Percentiles rank a stretch among this genome's conserved stretches.
Conservation (phyloP, 2,888 invertebrate species). For the Catocala sponsa region DNA sequence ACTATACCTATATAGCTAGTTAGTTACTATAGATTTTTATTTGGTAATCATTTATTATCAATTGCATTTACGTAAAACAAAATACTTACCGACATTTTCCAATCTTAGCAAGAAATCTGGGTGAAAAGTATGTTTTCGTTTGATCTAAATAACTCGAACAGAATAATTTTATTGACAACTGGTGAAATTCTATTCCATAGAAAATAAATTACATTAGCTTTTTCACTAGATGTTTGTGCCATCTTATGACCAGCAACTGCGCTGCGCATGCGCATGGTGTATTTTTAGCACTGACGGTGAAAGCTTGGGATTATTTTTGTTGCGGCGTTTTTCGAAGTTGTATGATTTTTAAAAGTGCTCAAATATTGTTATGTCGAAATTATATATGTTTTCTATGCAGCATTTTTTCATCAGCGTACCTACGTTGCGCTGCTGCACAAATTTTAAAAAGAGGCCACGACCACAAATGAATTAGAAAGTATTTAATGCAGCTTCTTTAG, state of each 20-base stretch:
- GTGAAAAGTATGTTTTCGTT: no score
- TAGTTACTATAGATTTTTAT: not conserved
- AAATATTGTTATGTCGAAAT: not conserved
- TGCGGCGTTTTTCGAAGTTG: not conserved
- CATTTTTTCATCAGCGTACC: no score
- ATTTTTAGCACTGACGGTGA: conserved; percentile 25
- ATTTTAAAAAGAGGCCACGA: no score
- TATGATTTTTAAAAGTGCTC: not conserved
- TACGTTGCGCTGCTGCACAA: no score
- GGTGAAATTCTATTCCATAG: no score
- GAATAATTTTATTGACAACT: no score
- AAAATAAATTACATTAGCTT: conserved; percentile 3
- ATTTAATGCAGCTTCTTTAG: no score
- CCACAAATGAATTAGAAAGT: no score
- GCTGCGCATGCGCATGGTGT: conserved; percentile 31
- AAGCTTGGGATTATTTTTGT: conserved; percentile 26
- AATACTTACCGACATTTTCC: conserved; percentile 19
- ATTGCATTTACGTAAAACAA: not conserved
- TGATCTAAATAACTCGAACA: no score
- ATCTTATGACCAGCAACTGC: conserved; percentile 25
- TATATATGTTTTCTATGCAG: no score
- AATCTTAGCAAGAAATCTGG: not conserved
- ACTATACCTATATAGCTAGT: no score
- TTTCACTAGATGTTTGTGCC: conserved; percentile 11
- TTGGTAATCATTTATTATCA: not conserved